Conservation (phyloP, 2,888 invertebrate genomes). For the Sesamia inferens region DNA sequence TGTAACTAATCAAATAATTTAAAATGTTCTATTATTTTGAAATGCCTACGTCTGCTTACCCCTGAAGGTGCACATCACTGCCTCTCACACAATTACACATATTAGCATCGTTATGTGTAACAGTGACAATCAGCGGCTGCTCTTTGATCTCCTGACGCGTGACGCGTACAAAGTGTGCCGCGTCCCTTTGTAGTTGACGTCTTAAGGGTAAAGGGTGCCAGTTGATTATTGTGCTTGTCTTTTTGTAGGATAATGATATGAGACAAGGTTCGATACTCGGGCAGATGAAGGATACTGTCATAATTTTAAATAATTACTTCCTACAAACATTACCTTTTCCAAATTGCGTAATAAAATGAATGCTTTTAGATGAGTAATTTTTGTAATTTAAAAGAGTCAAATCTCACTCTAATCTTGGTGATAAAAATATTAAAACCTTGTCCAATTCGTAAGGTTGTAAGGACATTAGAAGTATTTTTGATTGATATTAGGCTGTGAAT, state of each 20-base stretch:
- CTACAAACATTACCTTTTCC: not conserved
- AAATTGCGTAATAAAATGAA: not conserved
- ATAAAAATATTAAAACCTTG: too few relatives aligned
- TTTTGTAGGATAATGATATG: conserved; percentile 39
- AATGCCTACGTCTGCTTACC: not conserved
- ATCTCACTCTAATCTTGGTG: too few relatives aligned
- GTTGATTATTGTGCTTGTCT: not conserved
- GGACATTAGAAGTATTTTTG: too few relatives aligned
- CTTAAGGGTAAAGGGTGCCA: conserved; percentile 34
- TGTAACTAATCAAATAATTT: not conserved
- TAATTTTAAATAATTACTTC: not conserved
- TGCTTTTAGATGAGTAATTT: not conserved
- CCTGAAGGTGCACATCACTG: conserved; percentile 13
- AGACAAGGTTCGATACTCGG: not conserved
- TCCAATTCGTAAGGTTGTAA: too few relatives aligned
- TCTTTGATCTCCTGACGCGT: conserved; percentile 73
- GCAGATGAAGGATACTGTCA: not conserved
- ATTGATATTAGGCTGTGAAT: too few relatives aligned
- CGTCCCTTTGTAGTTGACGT: conserved; percentile 54
- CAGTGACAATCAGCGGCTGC: conserved; percentile 47
- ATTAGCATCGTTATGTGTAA: conserved; percentile 50
- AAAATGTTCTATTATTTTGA: not conserved
- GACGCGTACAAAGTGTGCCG: conserved; percentile 72
- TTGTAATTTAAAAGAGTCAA: too few relatives aligned
- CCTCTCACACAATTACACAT: conserved; percentile 37